Conservation (phyloP, 2,113 vertebrate species). For the Axis porcinus region DNA sequence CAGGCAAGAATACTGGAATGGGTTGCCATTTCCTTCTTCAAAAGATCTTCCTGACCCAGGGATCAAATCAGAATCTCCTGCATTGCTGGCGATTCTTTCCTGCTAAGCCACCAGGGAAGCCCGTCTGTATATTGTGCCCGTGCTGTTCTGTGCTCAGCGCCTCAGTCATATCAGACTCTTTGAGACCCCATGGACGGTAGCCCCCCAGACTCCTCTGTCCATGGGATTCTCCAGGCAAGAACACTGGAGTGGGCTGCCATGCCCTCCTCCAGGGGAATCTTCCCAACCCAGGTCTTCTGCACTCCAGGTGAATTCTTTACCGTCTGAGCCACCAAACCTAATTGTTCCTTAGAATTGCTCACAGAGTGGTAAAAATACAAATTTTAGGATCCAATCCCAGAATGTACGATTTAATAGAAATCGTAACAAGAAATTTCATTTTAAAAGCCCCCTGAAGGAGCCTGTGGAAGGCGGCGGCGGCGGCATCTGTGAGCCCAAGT, state of each 20-base stretch:
- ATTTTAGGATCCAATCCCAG: neutral
- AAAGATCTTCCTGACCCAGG: neutral
- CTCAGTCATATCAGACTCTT: neutral
- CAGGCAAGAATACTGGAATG: neutral
- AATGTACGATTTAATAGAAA: neutral
- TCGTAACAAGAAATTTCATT: neutral
- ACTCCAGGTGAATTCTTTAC: neutral
- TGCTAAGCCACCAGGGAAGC: neutral
- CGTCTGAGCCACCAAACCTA: neutral
- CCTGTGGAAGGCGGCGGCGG: constrained; percentile 36
- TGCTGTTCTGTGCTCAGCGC: neutral
- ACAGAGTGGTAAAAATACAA: neutral
- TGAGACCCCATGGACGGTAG: neutral
- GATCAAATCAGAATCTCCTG: neutral
- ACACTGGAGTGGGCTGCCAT: neutral
- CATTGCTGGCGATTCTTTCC: neutral
- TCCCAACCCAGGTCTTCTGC: neutral
- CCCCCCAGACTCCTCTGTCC: neutral
- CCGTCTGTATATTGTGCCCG: rapidly evolving
- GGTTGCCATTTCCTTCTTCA: neutral
- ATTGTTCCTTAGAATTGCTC: neutral
- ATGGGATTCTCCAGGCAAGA: neutral
- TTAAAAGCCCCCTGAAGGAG: neutral
- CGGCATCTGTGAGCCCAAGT: neutral
- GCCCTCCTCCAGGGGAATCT: neutral